Base-by-base conservation (phyloP, 2,888 invertebrate species). In the Lasioglossum zephyrum region DNA sequence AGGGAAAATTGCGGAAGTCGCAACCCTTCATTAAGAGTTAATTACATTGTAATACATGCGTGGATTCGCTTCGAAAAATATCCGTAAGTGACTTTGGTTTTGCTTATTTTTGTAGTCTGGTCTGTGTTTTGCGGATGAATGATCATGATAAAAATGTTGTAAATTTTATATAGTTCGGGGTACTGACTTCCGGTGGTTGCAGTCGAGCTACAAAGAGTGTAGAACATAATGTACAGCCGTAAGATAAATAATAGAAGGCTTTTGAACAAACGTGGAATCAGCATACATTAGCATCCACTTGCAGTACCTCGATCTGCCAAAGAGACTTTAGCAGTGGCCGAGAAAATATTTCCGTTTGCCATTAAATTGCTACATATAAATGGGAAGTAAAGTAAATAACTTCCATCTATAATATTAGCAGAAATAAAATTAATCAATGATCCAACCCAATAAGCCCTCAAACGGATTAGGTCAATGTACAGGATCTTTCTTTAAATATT, bases 321-420 rank as follows among this genome's bases (percentile, higher is more conserved):
- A 70, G 70, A 41, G 41, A 41, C 2, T 41, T 41, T 41, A 41
- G 11, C 70, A 70, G 41, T 41, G 11, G 5, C 22, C n/a, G 70
- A 70, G 41, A 41, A 41, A 41, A 70, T 70, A 41, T 70, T 70
- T 70, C 82, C 78, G 73, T 78, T 82, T 57, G 77, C 80, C 79
- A 84, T 73, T 26, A 41, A 70, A 41, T 69, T 39, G 41, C 41
- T 70, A 70, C 70, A 13, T 41, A 41, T 41, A 41, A 70, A 41
- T 41, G 70, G 0, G n/a, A 70, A 70, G n/a, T n/a, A 70, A n/a
- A 22, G n/a, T n/a, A 70, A 39, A 70, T 41, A 41, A 11, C 22
- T 13, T 22, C 13, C n/a, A 13, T 70, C 9, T 22, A 4, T n/a
- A 13, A n/a, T n/a, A 41, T 2, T 41, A 13, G n/a, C 13, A 41